These are phyloP conservation scores for Sebastes variabilis DNA, from an alignment of 2,797 vertebrate species.

Conservation along the genomic window DNA sequence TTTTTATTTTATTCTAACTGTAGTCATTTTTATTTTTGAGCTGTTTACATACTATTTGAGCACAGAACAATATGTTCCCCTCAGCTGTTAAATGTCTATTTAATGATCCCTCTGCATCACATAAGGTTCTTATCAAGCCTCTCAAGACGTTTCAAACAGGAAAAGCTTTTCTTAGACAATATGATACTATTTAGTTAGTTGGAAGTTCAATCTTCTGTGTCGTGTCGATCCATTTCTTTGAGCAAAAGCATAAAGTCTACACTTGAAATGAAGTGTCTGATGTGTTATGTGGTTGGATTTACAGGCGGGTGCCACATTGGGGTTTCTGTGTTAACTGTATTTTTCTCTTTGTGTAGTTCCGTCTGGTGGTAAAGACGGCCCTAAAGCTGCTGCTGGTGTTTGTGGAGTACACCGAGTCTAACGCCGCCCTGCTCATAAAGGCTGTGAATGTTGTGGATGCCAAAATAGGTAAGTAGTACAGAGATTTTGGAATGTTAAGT, in stretches of 20 bases:
- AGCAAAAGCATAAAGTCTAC: neutral
- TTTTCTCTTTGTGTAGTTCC: slow-evolving; percentile 84
- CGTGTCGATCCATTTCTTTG: neutral
- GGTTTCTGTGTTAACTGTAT: slow-evolving; percentile 3
- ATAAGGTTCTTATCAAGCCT: slow-evolving; percentile 44
- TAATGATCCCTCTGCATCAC: neutral
- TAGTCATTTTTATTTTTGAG: neutral
- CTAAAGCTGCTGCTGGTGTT: slow-evolving; percentile 96
- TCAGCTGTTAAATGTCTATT: neutral
- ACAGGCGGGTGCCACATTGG: neutral
- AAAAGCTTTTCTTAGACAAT: slow-evolving; percentile 19
- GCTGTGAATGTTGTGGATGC: slow-evolving; percentile 88
- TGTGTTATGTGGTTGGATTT: neutral
- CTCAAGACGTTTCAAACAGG: slow-evolving; percentile 34
- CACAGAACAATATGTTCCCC: neutral
- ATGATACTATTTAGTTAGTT: neutral
- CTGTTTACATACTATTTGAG: neutral
- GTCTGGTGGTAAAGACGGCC: slow-evolving; percentile 95
- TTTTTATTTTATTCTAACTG: neutral
- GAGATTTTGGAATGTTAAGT: neutral
- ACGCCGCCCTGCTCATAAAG: slow-evolving; percentile 88
- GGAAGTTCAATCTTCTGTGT: neutral
- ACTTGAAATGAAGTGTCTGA: neutral
- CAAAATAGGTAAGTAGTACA: slow-evolving; percentile 84
- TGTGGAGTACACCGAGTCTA: slow-evolving; percentile 95